Conservation (phyloP, 2,888 invertebrate species). For the Drosophila peninsularis region DNA sequence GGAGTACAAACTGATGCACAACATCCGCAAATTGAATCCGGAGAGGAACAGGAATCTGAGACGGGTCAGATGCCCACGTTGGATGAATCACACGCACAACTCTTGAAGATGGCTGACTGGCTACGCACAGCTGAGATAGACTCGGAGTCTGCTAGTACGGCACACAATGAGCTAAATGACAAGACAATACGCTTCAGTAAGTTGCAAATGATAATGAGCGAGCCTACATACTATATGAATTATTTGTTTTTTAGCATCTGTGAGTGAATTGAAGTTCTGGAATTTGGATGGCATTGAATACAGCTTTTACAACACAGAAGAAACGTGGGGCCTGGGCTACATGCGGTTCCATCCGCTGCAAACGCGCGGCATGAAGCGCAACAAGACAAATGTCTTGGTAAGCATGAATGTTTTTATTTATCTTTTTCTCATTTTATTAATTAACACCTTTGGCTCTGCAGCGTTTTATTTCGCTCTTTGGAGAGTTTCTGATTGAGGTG, state of each 20-base stretch:
- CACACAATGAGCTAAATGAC: not conserved
- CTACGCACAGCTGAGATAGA: slow-evolving; percentile 30
- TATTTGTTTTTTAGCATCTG: slow-evolving; percentile 32
- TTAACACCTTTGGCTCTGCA: slow-evolving; percentile 10
- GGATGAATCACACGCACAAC: not conserved
- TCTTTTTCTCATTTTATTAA: not conserved
- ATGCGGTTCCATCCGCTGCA: slow-evolving; percentile 69
- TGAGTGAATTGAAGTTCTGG: slow-evolving; percentile 46
- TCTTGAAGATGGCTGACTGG: slow-evolving; percentile 27
- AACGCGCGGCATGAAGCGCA: slow-evolving; percentile 55
- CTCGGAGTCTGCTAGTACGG: not conserved
- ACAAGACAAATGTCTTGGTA: slow-evolving; percentile 61
- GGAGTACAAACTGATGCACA: not conserved
- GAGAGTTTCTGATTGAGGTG: slow-evolving; percentile 53
- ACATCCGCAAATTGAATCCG: not conserved
- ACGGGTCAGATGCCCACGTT: not conserved
- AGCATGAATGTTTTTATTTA: not conserved
- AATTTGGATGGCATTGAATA: slow-evolving; percentile 67
- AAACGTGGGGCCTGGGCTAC: slow-evolving; percentile 45
- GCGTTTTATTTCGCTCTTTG: slow-evolving; percentile 65
- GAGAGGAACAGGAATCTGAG: not conserved
- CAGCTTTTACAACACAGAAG: slow-evolving; percentile 66
- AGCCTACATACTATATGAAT: not conserved
- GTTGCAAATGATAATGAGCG: slow-evolving; percentile 6
- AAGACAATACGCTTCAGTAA: slow-evolving; percentile 33